Evolutionary conservation across 2,888 invertebrate genomes (phyloP).

Genomic region (Synergus gifuensis): DNA sequence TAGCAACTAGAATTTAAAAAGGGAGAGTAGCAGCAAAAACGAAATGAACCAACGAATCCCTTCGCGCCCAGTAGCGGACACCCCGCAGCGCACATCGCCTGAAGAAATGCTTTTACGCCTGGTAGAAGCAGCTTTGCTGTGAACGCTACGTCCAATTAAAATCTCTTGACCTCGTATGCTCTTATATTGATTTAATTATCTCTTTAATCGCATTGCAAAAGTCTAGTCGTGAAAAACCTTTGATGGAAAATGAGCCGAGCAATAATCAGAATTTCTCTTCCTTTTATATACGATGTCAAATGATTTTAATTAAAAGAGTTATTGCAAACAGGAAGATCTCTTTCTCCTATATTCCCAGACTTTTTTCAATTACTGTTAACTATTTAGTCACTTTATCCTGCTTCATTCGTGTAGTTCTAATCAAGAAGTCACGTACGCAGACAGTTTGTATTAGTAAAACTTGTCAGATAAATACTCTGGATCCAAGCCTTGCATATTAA

Average conservation of each 20-base stretch:
- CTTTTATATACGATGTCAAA: background rate
- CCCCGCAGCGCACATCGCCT: constrained; percentile 46
- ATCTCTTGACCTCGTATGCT: constrained; percentile 50
- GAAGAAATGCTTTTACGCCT: constrained; percentile 51
- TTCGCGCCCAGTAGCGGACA: constrained; percentile 47
- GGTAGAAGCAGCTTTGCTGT: constrained; percentile 30
- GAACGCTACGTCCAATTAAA: constrained; percentile 65
- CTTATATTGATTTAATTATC: constrained; percentile 69
- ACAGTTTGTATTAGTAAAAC: constrained; percentile 71
- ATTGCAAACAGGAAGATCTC: background rate
- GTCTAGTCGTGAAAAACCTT: background rate
- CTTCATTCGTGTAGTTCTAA: constrained; percentile 72
- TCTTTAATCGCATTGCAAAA: constrained; percentile 51
- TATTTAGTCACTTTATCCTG: constrained; percentile 46
- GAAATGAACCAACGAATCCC: constrained; percentile 6
- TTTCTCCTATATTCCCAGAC: no score
- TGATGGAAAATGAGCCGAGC: background rate
- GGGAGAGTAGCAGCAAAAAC: constrained; percentile 9
- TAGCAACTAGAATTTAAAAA: constrained; percentile 14
- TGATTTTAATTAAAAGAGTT: background rate
- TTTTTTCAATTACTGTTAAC: no score
- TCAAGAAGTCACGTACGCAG: constrained; percentile 67
- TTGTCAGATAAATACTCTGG: constrained; percentile 72
- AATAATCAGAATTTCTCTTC: background rate
- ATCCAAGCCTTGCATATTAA: constrained; percentile 71